phyloP scores from a whole-genome alignment of 2,113 vertebrate genomes.

The Peromyscus californicus region DNA sequence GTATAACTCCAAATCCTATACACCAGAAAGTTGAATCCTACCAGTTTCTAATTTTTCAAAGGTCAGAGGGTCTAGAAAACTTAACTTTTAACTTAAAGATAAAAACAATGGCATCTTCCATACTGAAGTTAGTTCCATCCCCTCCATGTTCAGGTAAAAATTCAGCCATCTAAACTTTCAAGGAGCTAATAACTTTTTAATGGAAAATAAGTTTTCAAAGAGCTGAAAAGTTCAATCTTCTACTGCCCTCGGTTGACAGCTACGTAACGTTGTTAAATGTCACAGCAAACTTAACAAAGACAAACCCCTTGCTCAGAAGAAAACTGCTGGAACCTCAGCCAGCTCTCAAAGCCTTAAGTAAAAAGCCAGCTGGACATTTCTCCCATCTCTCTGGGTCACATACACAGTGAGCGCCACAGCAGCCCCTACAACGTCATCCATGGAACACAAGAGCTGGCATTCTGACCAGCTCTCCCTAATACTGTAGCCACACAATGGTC shows the following conservation, averaged over 20 bases:
- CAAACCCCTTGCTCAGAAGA: background rate
- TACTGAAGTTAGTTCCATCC: background rate
- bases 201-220: background rate
- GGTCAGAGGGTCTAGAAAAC: background rate
- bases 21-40: background rate
- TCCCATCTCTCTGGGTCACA: background rate
- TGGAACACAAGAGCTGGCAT: background rate
- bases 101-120: background rate
- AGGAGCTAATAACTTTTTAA: background rate
- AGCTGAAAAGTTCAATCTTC: background rate
- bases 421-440: background rate
- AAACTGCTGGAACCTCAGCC: background rate
- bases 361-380: constrained; percentile 1
- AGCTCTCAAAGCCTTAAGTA: background rate
- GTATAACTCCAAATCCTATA: background rate
- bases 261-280: background rate
- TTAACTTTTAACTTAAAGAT: background rate
- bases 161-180: background rate
- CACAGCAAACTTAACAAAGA: constrained; percentile 9
- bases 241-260: background rate
- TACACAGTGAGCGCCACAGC: background rate
- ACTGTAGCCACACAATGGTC: background rate
- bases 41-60: constrained; percentile 42
- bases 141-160: background rate
- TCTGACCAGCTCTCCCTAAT: background rate